Evolutionary conservation across 2,113 vertebrate species (phyloP).

Genomic region (Porphyrio hochstetteri): DNA sequence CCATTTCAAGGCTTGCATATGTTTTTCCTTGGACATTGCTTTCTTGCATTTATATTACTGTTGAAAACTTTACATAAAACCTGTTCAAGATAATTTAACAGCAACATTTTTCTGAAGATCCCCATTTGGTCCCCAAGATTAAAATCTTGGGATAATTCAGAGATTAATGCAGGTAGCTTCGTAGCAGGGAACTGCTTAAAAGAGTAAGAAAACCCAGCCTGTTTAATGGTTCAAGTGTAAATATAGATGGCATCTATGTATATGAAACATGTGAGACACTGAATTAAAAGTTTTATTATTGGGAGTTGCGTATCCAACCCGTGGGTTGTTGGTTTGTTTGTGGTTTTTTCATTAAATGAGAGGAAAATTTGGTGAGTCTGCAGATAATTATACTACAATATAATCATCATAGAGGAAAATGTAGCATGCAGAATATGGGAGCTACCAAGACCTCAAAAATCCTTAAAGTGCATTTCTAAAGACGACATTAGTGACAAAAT

Average conservation of each 20-base stretch:
- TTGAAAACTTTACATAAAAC: not conserved
- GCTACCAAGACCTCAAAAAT: not conserved
- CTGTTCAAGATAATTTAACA: not conserved
- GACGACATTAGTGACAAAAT: not conserved
- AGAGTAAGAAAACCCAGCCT: fast-evolving
- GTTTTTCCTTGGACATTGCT: not conserved
- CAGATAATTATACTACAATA: not conserved
- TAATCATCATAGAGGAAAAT: not conserved
- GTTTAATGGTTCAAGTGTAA: not conserved
- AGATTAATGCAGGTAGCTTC: not conserved
- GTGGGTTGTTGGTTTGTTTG: not conserved
- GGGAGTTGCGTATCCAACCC: not conserved
- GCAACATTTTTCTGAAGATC: not conserved
- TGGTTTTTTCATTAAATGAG: not conserved
- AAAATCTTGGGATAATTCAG: not conserved
- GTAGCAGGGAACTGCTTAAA: not conserved
- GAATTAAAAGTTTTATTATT: not conserved
- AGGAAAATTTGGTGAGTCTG: not conserved
- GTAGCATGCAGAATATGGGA: not conserved
- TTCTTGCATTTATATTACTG: not conserved
- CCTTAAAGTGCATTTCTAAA: not conserved
- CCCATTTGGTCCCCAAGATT: not conserved
- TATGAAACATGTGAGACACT: not conserved
- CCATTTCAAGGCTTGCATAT: not conserved
- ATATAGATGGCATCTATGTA: not conserved